A percentile compares a stretch with the other conserved stretches of the same genome.
These are phyloP conservation scores for Drosophila sp. DNA, from an alignment of 1,140 invertebrate genomes.

Conservation along the genomic window DNA sequence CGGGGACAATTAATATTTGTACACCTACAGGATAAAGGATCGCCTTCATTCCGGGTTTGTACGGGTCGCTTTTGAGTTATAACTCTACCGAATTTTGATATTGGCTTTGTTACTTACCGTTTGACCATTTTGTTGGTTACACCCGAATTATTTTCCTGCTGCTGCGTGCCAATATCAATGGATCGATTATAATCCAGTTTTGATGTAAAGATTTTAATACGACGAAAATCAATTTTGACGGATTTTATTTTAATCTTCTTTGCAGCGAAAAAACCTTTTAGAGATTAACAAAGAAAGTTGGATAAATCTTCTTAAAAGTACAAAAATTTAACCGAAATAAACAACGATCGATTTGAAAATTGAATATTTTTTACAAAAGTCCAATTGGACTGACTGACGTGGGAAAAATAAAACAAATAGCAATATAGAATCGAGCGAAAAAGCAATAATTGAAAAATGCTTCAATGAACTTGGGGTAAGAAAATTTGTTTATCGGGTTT, in stretches of 20 bases:
- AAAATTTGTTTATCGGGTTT: slow-evolving; percentile 25
- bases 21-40: slow-evolving; percentile 4
- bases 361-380: slow-evolving; percentile 6
- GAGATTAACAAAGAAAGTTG: slow-evolving; percentile 31
- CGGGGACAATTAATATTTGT: slow-evolving; percentile 9
- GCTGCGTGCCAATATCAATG: slow-evolving; percentile 82
- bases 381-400: slow-evolving; percentile 33
- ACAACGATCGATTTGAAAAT: too few relatives aligned
- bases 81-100: not conserved
- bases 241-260: slow-evolving; percentile 31
- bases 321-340: slow-evolving; percentile 11
- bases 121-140: slow-evolving; percentile 83
- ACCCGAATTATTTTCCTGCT: slow-evolving; percentile 83
- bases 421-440: slow-evolving; percentile 21
- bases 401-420: slow-evolving; percentile 19
- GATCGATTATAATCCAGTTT: slow-evolving; percentile 83
- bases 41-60: too few relatives aligned
- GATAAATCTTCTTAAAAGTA: slow-evolving; percentile 16
- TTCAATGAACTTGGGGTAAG: slow-evolving; percentile 2
- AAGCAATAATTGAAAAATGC: slow-evolving; percentile 13
- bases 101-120: slow-evolving; percentile 65
- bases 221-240: slow-evolving; percentile 81
- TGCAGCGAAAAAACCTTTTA: slow-evolving; percentile 47
- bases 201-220: slow-evolving; percentile 82
- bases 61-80: too few relatives aligned